phyloP scores from a whole-genome alignment of 2,113 vertebrate species.

The Sterna hirundo region DNA sequence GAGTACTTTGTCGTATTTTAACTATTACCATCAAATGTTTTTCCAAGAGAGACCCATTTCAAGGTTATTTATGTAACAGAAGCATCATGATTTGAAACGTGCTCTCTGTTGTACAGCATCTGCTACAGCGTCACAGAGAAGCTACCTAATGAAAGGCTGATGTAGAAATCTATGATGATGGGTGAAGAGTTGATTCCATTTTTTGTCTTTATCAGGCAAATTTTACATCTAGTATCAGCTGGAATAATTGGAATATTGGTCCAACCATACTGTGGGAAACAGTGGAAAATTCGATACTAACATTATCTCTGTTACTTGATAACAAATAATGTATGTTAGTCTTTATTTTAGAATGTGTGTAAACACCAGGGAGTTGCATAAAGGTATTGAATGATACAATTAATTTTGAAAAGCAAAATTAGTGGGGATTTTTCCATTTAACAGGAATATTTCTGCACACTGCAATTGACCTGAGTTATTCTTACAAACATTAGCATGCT shows the following conservation, averaged over 20 bases:
- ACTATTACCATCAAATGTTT: not conserved
- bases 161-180: not conserved
- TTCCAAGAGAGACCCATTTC: not conserved
- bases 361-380: not conserved
- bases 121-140: not conserved
- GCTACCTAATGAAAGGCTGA: not conserved
- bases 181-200: not conserved
- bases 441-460: not conserved
- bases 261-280: not conserved
- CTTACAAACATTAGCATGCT: not conserved
- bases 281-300: not conserved
- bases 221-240: not conserved
- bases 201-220: not conserved
- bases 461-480: not conserved
- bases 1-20: not conserved
- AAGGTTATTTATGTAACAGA: not conserved
- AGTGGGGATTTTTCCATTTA: rapidly evolving
- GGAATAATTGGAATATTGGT: not conserved
- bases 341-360: not conserved
- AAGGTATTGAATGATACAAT: not conserved
- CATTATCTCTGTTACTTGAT: not conserved
- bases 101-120: not conserved
- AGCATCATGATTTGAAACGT: not conserved
- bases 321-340: not conserved
- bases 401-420: not conserved